Percentiles rank a stretch among this genome's conserved stretches.
These are phyloP conservation scores for Catostomus latipinnis DNA, from an alignment of 2,797 vertebrate species.

Conservation along the genomic window DNA sequence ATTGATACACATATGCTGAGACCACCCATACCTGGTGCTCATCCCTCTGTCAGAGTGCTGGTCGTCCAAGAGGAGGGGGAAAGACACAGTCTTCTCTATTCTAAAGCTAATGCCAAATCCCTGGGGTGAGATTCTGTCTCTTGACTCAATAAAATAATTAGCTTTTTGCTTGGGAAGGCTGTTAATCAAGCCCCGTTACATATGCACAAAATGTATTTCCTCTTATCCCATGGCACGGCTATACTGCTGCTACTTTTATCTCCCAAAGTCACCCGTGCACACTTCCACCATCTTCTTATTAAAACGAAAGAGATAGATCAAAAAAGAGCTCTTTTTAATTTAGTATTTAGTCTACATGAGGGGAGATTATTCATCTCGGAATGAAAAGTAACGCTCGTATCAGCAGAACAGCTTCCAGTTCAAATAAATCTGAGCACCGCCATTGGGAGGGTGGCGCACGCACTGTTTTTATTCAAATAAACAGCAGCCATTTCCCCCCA, in stretches of 20 bases:
- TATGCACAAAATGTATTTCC: constrained; percentile 76
- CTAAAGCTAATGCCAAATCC: constrained; percentile 80
- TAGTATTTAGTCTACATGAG: constrained; percentile 85
- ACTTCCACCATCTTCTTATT: constrained; percentile 54
- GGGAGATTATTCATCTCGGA: constrained; percentile 77
- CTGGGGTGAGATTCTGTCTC: constrained; percentile 76
- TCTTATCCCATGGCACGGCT: constrained; percentile 71
- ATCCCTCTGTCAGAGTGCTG: constrained; percentile 74
- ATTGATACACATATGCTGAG: constrained; percentile 84
- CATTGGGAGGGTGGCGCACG: constrained; percentile 61
- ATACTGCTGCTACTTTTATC: constrained; percentile 73
- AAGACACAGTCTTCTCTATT: constrained; percentile 68
- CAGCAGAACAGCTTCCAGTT: constrained; percentile 75
- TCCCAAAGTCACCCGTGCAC: constrained; percentile 78
- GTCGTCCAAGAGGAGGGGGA: constrained; percentile 61
- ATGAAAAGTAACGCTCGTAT: constrained; percentile 70
- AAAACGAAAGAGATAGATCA: constrained; percentile 56
- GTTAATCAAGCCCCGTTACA: constrained; percentile 83
- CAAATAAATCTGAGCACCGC: constrained; percentile 73
- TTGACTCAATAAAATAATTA: constrained; percentile 86
- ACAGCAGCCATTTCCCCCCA: constrained; percentile 48
- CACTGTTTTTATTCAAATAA: constrained; percentile 76
- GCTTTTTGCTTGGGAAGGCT: constrained; percentile 73
- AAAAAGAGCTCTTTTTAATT: constrained; percentile 81
- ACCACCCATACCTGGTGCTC: constrained; percentile 83